A percentile compares a stretch with the other conserved stretches of the same genome.
These are phyloP conservation scores for Chrysochloris asiatica DNA, from an alignment of 2,113 vertebrate genomes.

Conservation along the genomic window DNA sequence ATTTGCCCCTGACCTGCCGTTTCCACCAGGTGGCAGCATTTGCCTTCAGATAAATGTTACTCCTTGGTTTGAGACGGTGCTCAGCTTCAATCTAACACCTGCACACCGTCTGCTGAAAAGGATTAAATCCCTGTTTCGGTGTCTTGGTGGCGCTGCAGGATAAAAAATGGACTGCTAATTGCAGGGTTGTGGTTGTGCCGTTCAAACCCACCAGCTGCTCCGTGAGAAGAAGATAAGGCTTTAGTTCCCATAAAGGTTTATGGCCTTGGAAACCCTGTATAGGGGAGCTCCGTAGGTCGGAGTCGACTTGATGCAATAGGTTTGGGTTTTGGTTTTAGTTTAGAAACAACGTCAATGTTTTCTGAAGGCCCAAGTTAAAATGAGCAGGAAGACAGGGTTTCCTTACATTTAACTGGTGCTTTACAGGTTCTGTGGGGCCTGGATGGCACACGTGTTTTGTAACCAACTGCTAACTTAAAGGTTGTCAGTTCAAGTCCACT, in stretches of 20 bases:
- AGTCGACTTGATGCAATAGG: too few species aligned
- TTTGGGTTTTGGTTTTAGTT: too few species aligned
- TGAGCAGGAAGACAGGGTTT: background rate
- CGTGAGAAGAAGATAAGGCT: too few species aligned
- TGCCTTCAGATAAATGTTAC: conserved; percentile 38
- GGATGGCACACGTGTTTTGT: background rate
- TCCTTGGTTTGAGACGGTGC: too few species aligned
- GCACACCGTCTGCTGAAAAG: background rate
- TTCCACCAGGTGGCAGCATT: conserved; percentile 69
- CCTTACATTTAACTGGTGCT: background rate
- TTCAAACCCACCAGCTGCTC: too few species aligned
- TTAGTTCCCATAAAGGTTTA: too few species aligned
- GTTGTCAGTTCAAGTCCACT: background rate
- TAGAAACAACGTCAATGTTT: background rate
- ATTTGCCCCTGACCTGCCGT: background rate
- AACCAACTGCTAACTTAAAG: background rate
- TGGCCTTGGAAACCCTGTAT: too few species aligned
- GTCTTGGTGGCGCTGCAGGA: too few species aligned
- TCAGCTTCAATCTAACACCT: background rate
- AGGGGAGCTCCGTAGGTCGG: too few species aligned
- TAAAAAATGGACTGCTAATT: too few species aligned
- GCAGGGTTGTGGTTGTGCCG: too few species aligned
- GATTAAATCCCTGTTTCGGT: background rate
- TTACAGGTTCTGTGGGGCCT: background rate
- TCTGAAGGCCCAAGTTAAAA: background rate